A percentile compares a stretch with the other conserved stretches of the same genome.
phyloP scores from a whole-genome alignment of 2,888 invertebrate genomes.

The Tenthredo notha region DNA sequence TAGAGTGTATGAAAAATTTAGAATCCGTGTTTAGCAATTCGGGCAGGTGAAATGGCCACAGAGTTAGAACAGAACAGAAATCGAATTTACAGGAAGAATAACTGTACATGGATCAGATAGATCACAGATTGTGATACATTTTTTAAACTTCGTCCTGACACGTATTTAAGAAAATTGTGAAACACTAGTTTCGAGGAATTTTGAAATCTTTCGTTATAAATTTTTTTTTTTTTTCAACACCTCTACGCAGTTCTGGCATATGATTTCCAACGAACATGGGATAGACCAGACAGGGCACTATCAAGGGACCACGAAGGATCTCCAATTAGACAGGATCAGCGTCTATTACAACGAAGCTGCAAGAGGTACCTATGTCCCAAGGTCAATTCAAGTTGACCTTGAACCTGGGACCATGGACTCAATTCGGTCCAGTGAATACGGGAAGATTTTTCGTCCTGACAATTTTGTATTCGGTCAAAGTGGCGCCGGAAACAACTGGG shows the following conservation, averaged over 20 bases:
- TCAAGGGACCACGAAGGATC: constrained; percentile 79
- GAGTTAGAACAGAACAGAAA: not conserved
- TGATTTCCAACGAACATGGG: constrained; percentile 79
- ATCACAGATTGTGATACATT: not conserved
- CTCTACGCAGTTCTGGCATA: constrained; percentile 8
- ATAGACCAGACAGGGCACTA: constrained; percentile 81
- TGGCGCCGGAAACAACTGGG: constrained; percentile 79
- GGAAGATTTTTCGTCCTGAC: constrained; percentile 94
- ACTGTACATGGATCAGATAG: not conserved
- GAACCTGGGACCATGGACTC: constrained; percentile 91
- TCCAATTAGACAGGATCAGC: constrained; percentile 81
- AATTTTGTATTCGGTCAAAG: constrained; percentile 91
- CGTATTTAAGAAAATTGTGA: not conserved
- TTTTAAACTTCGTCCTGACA: not conserved
- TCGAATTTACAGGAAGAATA: not conserved
- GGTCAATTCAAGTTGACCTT: constrained; percentile 82
- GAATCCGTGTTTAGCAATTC: not conserved
- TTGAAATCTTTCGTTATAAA: not conserved
- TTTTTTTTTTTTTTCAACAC: constrained; percentile 9
- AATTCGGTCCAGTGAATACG: constrained; percentile 91
- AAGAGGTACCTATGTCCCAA: constrained; percentile 81
- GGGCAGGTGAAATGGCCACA: not conserved
- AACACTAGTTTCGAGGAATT: not conserved
- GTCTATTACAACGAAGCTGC: constrained; percentile 82
- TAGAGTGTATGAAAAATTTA: not conserved